Conservation (phyloP, 2,797 vertebrate species). For the Champsocephalus esox region DNA sequence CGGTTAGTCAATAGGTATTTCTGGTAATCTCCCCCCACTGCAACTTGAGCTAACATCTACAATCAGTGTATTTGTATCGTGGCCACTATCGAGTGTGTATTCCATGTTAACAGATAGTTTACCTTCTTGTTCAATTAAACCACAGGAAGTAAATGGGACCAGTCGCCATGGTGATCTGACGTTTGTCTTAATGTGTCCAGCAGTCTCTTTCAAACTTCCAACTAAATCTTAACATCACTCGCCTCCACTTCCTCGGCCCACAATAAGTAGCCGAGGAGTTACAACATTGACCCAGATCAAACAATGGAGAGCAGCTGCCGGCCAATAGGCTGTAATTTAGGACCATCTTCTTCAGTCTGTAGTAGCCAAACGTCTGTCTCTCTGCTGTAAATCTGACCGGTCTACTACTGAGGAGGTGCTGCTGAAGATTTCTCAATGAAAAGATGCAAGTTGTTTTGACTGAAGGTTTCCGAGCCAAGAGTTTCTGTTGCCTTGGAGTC, state of each 20-base stretch:
- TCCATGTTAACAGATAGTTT: neutral
- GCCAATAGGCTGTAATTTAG: slow-evolving; percentile 25
- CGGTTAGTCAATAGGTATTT: no score
- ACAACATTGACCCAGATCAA: slow-evolving; percentile 27
- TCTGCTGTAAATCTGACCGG: slow-evolving; percentile 35
- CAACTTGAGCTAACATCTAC: neutral
- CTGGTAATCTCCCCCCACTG: no score
- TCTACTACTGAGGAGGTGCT: neutral
- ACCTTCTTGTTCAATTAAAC: neutral
- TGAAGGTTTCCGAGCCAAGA: slow-evolving; percentile 23
- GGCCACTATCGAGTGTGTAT: neutral
- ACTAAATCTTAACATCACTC: slow-evolving; percentile 13
- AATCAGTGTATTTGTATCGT: neutral
- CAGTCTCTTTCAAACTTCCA: neutral
- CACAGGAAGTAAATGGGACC: slow-evolving; percentile 30
- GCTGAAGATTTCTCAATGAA: slow-evolving; percentile 8
- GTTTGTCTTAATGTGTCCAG: slow-evolving; percentile 21
- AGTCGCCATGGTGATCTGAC: neutral
- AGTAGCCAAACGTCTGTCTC: neutral
- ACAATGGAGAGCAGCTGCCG: slow-evolving; percentile 35
- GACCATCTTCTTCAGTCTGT: slow-evolving; percentile 4
- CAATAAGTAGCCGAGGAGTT: slow-evolving; percentile 35
- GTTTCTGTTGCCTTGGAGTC: neutral
- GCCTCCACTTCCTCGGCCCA: slow-evolving; percentile 22
- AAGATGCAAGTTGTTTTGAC: slow-evolving; percentile 25